Conservation (phyloP, 2,888 invertebrate genomes). For the Alloscopus bannaensis region DNA sequence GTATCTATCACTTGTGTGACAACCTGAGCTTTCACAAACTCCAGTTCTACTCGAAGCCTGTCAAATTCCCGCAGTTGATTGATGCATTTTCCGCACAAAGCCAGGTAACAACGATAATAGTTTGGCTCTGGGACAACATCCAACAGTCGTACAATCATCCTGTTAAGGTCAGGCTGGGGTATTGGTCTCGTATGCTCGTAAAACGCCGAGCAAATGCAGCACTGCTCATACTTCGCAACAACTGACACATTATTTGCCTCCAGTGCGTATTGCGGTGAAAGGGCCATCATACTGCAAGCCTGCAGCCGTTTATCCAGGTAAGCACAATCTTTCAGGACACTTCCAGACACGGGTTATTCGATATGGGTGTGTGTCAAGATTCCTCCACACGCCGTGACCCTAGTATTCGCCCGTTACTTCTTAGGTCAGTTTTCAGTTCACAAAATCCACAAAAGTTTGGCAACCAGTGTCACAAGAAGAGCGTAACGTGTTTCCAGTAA, state of each 20-base stretch:
- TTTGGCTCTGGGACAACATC: conserved; percentile 23
- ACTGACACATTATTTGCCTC: conserved; percentile 22
- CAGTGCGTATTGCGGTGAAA: too few species aligned
- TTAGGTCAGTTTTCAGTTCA: too few species aligned
- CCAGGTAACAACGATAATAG: conserved; percentile 36
- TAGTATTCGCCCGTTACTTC: too few species aligned
- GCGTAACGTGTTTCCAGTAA: too few species aligned
- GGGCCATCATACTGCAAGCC: too few species aligned
- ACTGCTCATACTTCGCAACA: conserved; percentile 52
- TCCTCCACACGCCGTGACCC: too few species aligned
- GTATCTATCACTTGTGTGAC: conserved; percentile 55
- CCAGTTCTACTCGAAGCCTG: conserved; percentile 51
- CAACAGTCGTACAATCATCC: conserved; percentile 38
- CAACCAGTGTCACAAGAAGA: too few species aligned
- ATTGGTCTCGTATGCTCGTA: conserved; percentile 15
- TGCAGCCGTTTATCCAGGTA: too few species aligned
- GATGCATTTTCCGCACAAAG: conserved; percentile 45
- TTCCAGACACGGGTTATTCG: too few species aligned
- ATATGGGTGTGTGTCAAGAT: too few species aligned
- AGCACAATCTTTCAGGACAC: too few species aligned
- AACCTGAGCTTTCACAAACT: conserved; percentile 42
- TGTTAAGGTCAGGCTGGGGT: conserved; percentile 47
- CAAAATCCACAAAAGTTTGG: too few species aligned
- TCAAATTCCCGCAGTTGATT: conserved; percentile 46
- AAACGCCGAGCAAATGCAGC: conserved; percentile 49